phyloP scores from a whole-genome alignment of 2,113 vertebrate genomes.

The Cynopterus brachyotis region DNA sequence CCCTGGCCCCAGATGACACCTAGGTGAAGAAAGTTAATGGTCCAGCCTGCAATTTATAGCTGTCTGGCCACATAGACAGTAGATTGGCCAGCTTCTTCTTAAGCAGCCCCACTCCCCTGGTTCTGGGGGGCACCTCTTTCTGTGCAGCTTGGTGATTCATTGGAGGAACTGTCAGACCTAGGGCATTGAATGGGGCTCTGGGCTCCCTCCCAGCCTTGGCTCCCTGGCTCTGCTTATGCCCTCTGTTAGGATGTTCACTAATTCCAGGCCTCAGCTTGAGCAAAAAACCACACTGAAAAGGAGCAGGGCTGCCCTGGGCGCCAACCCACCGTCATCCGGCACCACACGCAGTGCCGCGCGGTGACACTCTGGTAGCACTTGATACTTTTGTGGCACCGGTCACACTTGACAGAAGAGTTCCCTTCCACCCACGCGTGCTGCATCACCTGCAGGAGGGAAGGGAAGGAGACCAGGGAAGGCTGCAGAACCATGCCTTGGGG shows the following conservation, averaged over 20 bases:
- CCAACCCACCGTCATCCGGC: constrained; percentile 93
- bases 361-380: constrained; percentile 97
- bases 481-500: not conserved
- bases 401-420: constrained; percentile 93
- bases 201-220: not conserved
- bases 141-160: not conserved
- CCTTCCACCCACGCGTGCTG: constrained; percentile 97
- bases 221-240: not conserved
- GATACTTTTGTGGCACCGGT: constrained; percentile 95
- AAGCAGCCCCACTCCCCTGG: not conserved
- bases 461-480: constrained; percentile 51
- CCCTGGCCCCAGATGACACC: not conserved
- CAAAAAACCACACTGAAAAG: not conserved
- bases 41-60: not conserved
- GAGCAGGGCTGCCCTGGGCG: not conserved
- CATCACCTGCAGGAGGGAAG: constrained; percentile 87
- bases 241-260: not conserved
- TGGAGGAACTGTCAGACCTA: not conserved
- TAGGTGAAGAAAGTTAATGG: not conserved
- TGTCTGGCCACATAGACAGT: not conserved
- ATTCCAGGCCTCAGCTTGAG: not conserved
- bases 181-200: not conserved
- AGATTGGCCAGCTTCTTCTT: not conserved
- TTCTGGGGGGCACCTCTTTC: not conserved
- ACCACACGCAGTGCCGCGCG: constrained; percentile 96